phyloP scores from a whole-genome alignment of 1,140 invertebrate genomes.

The Hylyphantes graminicola region DNA sequence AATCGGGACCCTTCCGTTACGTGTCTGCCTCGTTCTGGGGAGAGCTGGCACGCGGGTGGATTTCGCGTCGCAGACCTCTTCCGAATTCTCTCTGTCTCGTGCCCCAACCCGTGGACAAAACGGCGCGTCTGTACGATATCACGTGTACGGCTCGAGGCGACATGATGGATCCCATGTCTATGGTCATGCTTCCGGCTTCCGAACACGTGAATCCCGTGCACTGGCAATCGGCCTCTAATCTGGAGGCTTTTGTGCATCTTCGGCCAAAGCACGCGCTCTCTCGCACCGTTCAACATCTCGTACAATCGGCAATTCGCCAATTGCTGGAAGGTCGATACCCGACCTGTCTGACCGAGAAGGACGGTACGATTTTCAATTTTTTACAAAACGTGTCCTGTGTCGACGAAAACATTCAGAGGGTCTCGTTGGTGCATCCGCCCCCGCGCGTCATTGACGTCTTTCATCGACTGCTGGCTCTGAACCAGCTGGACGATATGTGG shows the following conservation, averaged over 20 bases:
- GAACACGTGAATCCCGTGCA: conserved; percentile 1
- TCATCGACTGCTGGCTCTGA: background rate
- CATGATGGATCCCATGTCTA: background rate
- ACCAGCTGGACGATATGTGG: background rate
- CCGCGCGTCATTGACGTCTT: background rate
- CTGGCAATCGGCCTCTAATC: background rate
- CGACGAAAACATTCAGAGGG: background rate
- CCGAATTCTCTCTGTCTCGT: too few species aligned
- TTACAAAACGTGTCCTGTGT: background rate
- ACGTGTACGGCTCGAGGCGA: background rate
- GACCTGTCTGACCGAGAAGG: background rate
- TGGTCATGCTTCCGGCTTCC: background rate
- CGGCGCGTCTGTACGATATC: background rate
- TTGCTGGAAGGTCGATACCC: background rate
- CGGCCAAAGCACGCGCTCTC: background rate
- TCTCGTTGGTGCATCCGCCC: background rate
- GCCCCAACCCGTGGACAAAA: too few species aligned
- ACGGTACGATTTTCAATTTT: background rate
- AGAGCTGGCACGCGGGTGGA: background rate
- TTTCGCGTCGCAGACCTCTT: background rate
- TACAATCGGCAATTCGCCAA: background rate
- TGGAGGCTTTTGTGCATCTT: background rate
- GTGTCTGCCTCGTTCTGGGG: conserved; percentile 11
- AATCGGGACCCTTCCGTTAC: background rate
- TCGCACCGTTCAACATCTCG: background rate